These are phyloP conservation scores for Bergia sp. DNA, from an alignment of 92 coral and sea anemone species.

Conservation along the genomic window DNA sequence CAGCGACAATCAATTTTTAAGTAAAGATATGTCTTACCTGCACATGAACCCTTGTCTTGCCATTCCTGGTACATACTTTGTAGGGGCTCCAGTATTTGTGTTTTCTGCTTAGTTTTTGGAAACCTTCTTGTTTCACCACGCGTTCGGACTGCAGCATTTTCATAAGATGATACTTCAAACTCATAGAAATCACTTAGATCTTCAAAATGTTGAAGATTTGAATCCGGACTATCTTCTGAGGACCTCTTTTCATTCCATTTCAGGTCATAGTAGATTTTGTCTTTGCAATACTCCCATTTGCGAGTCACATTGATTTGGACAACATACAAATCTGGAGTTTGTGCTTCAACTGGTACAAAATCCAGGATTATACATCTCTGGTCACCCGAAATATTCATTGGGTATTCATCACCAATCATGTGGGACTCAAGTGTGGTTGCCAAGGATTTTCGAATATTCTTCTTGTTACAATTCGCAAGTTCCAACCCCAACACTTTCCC, in stretches of 20 bases:
- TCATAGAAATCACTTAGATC: neutral
- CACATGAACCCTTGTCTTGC: neutral
- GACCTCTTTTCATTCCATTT: neutral
- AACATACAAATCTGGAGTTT: neutral
- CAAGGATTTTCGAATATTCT: neutral
- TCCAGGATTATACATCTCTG: neutral
- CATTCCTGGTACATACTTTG: conserved; percentile 5
- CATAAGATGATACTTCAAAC: neutral
- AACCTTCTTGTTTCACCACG: neutral
- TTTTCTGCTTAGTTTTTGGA: neutral
- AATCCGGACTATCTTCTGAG: neutral
- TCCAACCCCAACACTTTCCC: neutral
- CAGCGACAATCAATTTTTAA: too few species aligned
- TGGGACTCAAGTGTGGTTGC: neutral
- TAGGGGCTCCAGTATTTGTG: neutral
- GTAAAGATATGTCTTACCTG: neutral
- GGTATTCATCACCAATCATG: neutral
- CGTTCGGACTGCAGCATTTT: neutral
- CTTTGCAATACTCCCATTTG: neutral
- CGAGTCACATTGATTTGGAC: neutral
- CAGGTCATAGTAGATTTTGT: neutral
- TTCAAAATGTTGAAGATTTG: neutral
- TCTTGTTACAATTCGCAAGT: neutral
- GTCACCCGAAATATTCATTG: neutral
- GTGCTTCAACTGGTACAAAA: neutral